Evolutionary conservation across 2,888 invertebrate genomes (phyloP).

Genomic region (Erebia ligea): DNA sequence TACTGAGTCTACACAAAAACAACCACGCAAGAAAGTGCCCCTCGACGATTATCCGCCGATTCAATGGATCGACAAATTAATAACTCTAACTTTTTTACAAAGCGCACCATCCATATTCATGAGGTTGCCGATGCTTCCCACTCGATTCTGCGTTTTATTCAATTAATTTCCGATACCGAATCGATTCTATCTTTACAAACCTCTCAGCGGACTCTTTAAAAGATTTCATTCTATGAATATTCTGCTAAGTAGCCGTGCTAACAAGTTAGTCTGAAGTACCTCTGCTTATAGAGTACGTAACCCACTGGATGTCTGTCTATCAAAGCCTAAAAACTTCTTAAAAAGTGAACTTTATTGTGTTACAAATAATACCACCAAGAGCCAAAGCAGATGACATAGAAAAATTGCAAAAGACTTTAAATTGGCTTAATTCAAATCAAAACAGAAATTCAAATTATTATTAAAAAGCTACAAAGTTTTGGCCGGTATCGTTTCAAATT

Average conservation of each 20-base stretch:
- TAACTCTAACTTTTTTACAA: conserved; percentile 56
- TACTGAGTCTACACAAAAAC: background rate
- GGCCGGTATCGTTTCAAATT: no score
- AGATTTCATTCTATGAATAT: conserved; percentile 27
- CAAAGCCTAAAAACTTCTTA: no score
- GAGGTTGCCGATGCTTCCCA: conserved; percentile 52
- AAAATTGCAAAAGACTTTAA: no score
- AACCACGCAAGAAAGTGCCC: background rate
- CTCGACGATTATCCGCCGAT: conserved; percentile 18
- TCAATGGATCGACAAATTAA: conserved; percentile 40
- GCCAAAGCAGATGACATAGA: no score
- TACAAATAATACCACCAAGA: no score
- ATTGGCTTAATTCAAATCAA: no score
- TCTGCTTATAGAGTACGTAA: no score
- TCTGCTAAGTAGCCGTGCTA: conserved; percentile 25
- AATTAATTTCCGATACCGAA: conserved; percentile 73
- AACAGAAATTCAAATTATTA: no score
- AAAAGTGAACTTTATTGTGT: no score
- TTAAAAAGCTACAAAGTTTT: no score
- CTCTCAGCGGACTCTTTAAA: conserved; percentile 46
- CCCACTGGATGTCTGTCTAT: no score
- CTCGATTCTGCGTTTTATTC: conserved; percentile 69
- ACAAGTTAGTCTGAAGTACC: conserved; percentile 17
- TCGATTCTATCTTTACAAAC: conserved; percentile 47
- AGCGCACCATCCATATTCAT: conserved; percentile 74